Conservation (phyloP, 2,888 invertebrate genomes). For the Bugula neritina region DNA sequence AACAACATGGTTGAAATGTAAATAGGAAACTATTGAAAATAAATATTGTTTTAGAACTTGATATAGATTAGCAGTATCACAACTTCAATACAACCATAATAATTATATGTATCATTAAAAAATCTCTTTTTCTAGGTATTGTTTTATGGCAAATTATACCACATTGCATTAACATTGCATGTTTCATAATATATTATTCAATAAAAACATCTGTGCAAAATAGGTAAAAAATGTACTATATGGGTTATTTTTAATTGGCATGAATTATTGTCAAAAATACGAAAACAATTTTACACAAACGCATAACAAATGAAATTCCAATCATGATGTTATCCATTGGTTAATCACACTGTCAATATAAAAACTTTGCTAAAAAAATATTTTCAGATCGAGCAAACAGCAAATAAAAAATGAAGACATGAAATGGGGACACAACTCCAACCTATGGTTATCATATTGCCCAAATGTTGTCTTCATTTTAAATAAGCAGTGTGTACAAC, state of each 20-base stretch:
- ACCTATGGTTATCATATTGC: background rate
- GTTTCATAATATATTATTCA: background rate
- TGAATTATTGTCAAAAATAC: background rate
- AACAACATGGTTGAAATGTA: background rate
- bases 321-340: background rate
- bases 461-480: background rate
- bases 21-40: background rate
- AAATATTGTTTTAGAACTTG: background rate
- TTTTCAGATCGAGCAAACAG: background rate
- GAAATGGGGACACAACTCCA: background rate
- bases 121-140: background rate
- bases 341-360: background rate
- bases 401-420: background rate
- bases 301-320: background rate
- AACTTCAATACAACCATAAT: background rate
- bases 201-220: background rate
- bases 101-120: background rate
- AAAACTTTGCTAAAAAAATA: too few relatives aligned
- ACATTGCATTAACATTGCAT: background rate
- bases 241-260: background rate
- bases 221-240: background rate
- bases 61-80: background rate
- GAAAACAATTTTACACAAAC: background rate
- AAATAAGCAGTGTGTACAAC: background rate
- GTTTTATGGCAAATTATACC: background rate